These are phyloP conservation scores for Melanotaenia maccullochi DNA, from an alignment of 2,797 vertebrate species.

Conservation along the genomic window DNA sequence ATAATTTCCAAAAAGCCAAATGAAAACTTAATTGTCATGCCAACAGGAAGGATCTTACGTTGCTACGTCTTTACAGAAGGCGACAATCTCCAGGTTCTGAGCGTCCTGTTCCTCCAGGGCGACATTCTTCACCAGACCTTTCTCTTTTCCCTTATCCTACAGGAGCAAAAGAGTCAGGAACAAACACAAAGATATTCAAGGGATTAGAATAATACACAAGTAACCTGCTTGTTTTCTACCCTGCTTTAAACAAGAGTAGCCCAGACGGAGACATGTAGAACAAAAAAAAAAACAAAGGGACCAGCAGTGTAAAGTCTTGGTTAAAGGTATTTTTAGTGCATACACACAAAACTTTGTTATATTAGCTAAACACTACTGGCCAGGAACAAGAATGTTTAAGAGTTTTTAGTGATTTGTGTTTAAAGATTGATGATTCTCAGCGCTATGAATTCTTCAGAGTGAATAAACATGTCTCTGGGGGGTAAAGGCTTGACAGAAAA, in stretches of 20 bases:
- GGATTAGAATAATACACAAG: not conserved
- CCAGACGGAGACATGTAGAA: not conserved
- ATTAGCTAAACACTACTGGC: conserved; percentile 7
- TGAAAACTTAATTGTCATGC: not conserved
- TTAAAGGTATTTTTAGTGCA: not conserved
- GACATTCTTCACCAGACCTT: conserved; percentile 79
- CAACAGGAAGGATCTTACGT: conserved; percentile 82
- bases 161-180: conserved; percentile 67
- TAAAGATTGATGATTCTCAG: conserved; percentile 5
- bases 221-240: not conserved
- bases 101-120: conserved; percentile 86
- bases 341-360: conserved; percentile 2
- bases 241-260: conserved; percentile 7
- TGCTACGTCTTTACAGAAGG: conserved; percentile 91
- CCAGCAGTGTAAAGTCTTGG: not conserved
- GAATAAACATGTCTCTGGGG: conserved; percentile 29
- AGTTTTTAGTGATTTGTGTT: conserved; percentile 25
- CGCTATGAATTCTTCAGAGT: conserved; percentile 19
- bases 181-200: conserved; percentile 26
- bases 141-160: conserved; percentile 85
- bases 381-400: not conserved
- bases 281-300: not conserved
- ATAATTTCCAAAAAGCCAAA: not conserved
- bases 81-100: conserved; percentile 90
- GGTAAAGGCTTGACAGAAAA: conserved; percentile 9